Evolutionary conservation across 1,140 invertebrate species (phyloP), one percentile per base, ranked within the genome.

Genomic region (Pentalonia nigronervosa): DNA sequence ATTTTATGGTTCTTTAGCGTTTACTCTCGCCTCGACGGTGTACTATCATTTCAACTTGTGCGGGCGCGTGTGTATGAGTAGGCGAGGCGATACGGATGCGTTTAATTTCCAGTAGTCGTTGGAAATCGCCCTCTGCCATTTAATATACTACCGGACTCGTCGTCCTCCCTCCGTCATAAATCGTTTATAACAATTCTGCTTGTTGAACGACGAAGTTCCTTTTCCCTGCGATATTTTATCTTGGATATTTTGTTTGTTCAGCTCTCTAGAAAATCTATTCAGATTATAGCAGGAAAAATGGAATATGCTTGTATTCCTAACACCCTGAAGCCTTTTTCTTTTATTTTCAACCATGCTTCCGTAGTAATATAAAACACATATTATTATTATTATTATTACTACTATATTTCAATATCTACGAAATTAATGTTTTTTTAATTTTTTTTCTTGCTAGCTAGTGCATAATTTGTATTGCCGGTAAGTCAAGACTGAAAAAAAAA

Each of bases 1-100:
- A 47, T 91, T 91, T 91, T 76, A 91, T 91, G 76, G 56, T 76
- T 91, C 41, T 7, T 60, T 41, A 84, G 34, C 25, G 84, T 30
- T 25, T 87, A 17, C 20, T 87, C 45, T 87, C 6, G 21, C 3
- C 3, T 48, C 6, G 7, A 8, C 1, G 7, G 23, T 41, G 41
- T 45, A 47, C 30, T 34, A 87, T 34, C 47, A 87, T 87, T 87
- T 87, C 20, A 30, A 20, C 47, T 45, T 14, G 11, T 6, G 4
- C 7, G 23, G 45, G 23, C 21, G 21, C 7, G 8, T 4, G 21
- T 25, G 34, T 41, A 6, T 9, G 9, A 21, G 23, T 21, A 34
- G 20, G 87, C 23, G 17, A 11, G 23, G 25, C 2, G 90, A 76
- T 14, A 45, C 90, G 56, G 90, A 67, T 67, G 90, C 30, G 36